Percentiles rank a stretch among this genome's conserved stretches.
Evolutionary conservation across 2,797 vertebrate species (phyloP).

Genomic region (Oryzias dopingdopingensis): DNA sequence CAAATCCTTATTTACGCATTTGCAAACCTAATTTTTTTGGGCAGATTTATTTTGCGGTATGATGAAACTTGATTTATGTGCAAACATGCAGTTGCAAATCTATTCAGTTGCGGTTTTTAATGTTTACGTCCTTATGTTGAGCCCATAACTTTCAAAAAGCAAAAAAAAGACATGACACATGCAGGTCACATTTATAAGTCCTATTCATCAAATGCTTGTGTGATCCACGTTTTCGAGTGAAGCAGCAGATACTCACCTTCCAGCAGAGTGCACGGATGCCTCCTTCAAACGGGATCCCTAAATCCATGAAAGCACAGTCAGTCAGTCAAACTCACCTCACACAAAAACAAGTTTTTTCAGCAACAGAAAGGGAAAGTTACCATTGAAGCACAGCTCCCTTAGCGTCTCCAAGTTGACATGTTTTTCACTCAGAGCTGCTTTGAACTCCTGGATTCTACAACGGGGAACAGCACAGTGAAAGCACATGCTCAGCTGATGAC

Average conservation of each 20-base stretch:
- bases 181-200: too few species aligned
- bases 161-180: too few species aligned
- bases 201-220: background rate
- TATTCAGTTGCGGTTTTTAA: too few species aligned
- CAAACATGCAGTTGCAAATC: too few species aligned
- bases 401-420: slow-evolving; percentile 84
- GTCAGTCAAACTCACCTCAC: background rate
- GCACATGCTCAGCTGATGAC: too few species aligned
- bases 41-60: too few species aligned
- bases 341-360: background rate
- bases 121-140: too few species aligned
- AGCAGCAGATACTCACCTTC: slow-evolving; percentile 83
- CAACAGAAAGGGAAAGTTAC: slow-evolving; percentile 62
- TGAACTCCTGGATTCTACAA: slow-evolving; percentile 92
- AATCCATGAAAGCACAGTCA: background rate
- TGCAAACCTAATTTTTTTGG: too few species aligned
- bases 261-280: slow-evolving; percentile 94
- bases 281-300: slow-evolving; percentile 95
- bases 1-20: too few species aligned
- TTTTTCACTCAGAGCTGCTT: slow-evolving; percentile 84
- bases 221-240: background rate
- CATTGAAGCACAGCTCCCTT: slow-evolving; percentile 90
- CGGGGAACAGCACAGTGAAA: background rate
- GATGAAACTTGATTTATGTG: too few species aligned
- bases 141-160: too few species aligned